These are phyloP conservation scores for Trichoplusia ni DNA, from an alignment of 1,140 invertebrate species.

Conservation along the genomic window DNA sequence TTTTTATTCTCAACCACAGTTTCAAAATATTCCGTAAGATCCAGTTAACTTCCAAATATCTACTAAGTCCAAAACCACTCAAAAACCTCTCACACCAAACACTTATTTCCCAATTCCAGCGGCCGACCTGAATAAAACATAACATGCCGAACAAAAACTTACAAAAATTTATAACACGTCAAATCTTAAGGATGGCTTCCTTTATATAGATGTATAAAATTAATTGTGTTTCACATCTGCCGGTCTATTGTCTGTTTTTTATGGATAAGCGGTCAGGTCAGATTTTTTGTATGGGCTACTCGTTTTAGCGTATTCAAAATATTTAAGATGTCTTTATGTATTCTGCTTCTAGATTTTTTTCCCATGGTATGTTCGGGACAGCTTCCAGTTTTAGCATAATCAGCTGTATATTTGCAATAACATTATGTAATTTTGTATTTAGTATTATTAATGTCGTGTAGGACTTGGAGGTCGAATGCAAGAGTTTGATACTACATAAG, in stretches of 20 bases:
- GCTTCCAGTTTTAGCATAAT: too few species aligned
- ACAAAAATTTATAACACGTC: slow-evolving; percentile 78
- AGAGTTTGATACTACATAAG: too few species aligned
- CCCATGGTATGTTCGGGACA: too few species aligned
- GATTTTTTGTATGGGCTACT: slow-evolving; percentile 22
- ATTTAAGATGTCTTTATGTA: not conserved
- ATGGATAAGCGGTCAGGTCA: slow-evolving; percentile 5
- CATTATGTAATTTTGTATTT: too few species aligned
- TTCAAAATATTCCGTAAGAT: too few species aligned
- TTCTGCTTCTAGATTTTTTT: not conserved
- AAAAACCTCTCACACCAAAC: not conserved
- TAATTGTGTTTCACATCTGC: slow-evolving; percentile 78
- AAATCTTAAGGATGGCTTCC: slow-evolving; percentile 78
- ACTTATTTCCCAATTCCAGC: not conserved
- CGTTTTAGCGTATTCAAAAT: slow-evolving; percentile 5
- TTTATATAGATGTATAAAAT: slow-evolving; percentile 78
- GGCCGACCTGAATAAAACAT: not conserved
- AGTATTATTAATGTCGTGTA: too few species aligned
- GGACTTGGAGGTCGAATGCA: too few species aligned
- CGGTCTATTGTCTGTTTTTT: slow-evolving; percentile 66
- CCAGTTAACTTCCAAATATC: not conserved
- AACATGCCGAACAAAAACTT: slow-evolving; percentile 16
- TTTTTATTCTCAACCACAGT: too few species aligned
- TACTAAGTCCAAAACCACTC: not conserved
- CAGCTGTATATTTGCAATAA: too few species aligned